Conservation (phyloP, 2,113 vertebrate species). For the Meleagris gallopavo region DNA sequence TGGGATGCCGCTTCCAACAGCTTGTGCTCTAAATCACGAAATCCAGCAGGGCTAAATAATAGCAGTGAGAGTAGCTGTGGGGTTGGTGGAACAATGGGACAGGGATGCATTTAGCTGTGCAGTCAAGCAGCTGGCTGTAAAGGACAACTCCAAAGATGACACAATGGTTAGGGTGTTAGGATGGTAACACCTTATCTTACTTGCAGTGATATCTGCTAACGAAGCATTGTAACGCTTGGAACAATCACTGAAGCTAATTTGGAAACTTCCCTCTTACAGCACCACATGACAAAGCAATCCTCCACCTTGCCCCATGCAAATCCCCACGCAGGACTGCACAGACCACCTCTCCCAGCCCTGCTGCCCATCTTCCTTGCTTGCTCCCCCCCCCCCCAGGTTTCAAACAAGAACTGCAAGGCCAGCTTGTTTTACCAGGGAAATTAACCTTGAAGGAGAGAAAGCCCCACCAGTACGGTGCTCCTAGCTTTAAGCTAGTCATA, state of each 20-base stretch:
- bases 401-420: neutral
- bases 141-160: neutral
- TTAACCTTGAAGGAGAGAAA: neutral
- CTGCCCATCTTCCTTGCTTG: accelerated
- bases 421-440: neutral
- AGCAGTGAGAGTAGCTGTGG: neutral
- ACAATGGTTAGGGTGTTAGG: neutral
- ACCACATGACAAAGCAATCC: neutral
- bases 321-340: neutral
- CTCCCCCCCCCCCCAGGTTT: constrained; percentile 3
- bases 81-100: neutral
- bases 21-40: neutral
- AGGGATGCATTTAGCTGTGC: neutral
- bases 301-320: neutral
- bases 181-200: neutral
- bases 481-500: neutral
- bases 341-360: neutral
- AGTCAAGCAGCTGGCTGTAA: neutral
- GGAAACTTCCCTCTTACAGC: constrained; percentile 54
- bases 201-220: neutral
- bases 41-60: neutral
- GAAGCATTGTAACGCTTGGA: constrained; percentile 34
- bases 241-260: constrained; percentile 35
- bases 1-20: neutral
- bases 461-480: neutral